A percentile compares a stretch with the other conserved stretches of the same genome.
phyloP scores from a whole-genome alignment of 2,797 vertebrate genomes.

The Serranus cabrilla region DNA sequence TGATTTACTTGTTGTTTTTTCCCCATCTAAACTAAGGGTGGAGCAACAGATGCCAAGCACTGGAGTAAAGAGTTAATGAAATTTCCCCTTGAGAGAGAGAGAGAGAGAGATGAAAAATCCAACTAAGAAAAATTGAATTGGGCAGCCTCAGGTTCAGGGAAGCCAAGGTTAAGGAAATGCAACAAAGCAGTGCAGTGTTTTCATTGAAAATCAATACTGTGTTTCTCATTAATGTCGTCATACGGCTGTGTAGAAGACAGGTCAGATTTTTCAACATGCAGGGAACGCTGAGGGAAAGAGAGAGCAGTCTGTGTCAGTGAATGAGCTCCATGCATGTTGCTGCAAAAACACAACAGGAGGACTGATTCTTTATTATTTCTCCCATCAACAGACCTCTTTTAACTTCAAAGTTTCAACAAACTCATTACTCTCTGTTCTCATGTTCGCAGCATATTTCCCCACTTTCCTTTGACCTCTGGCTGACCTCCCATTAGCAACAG shows the following conservation, averaged over 20 bases:
- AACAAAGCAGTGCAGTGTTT: conserved; percentile 75
- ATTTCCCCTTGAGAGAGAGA: conserved; percentile 59
- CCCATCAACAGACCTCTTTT: conserved; percentile 17
- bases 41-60: conserved; percentile 65
- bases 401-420: conserved; percentile 28
- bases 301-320: conserved; percentile 7
- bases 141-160: conserved; percentile 64
- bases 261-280: conserved; percentile 56
- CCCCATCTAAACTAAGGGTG: conserved; percentile 15
- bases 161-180: conserved; percentile 81
- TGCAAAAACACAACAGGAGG: background rate
- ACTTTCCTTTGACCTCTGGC: conserved; percentile 49
- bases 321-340: background rate
- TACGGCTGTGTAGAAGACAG: conserved; percentile 56
- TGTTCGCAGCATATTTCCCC: conserved; percentile 40
- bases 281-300: conserved; percentile 33
- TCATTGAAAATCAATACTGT: conserved; percentile 81
- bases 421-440: conserved; percentile 52
- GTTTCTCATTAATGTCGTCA: conserved; percentile 77
- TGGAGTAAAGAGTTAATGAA: conserved; percentile 69
- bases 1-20: conserved; percentile 16
- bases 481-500: conserved; percentile 64
- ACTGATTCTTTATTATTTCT: background rate
- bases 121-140: conserved; percentile 72
- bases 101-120: conserved; percentile 60